Conservation (phyloP, 2,797 vertebrate genomes). For the Chrysocyon brachyurus region DNA sequence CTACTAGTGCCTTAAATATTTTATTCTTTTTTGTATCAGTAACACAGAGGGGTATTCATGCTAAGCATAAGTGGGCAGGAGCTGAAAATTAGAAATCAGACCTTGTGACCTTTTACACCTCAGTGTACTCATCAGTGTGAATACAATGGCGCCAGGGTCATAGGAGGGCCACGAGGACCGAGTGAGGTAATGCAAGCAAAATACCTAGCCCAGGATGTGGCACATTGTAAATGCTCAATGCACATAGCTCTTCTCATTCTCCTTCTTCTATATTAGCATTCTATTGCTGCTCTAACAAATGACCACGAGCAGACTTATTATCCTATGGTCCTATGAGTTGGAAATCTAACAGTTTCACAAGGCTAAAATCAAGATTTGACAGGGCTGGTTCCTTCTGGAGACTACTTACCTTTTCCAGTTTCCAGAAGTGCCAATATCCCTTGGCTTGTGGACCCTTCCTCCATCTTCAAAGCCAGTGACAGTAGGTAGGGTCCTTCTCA, state of each 20-base stretch:
- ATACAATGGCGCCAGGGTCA: rapidly evolving
- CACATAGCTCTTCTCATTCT: too few species aligned
- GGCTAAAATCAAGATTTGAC: too few species aligned
- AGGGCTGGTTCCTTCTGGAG: background rate
- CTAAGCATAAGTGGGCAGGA: rapidly evolving
- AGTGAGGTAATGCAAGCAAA: background rate
- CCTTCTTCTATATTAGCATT: background rate
- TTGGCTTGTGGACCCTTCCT: background rate
- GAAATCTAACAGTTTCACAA: background rate
- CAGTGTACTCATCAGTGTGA: too few species aligned
- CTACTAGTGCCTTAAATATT: too few species aligned
- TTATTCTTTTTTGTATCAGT: background rate
- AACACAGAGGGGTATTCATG: too few species aligned
- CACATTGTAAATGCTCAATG: rapidly evolving
- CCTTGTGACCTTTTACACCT: background rate
- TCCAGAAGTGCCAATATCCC: background rate
- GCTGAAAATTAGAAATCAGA: background rate
- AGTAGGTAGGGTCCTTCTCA: background rate
- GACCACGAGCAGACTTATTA: rapidly evolving
- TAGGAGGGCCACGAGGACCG: rapidly evolving
- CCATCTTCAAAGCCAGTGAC: background rate
- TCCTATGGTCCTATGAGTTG: background rate
- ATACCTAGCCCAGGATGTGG: background rate
- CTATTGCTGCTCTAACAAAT: background rate
- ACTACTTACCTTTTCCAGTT: too few species aligned